phyloP scores from a whole-genome alignment of 2,113 vertebrate species.

The Callipepla squamata region DNA sequence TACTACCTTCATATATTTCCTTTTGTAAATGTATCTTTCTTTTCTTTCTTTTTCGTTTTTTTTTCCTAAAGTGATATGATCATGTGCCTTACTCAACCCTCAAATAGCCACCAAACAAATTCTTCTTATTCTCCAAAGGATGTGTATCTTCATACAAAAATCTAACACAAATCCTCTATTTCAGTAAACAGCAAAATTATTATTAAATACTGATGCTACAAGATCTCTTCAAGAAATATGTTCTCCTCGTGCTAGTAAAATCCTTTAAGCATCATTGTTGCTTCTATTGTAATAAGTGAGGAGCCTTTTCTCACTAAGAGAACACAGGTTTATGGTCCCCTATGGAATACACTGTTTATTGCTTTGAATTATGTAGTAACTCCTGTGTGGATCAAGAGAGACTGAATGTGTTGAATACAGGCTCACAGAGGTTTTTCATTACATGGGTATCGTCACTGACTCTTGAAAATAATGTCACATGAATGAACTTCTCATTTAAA shows the following conservation, averaged over 20 bases:
- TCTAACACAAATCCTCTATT: background rate
- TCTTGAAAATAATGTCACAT: background rate
- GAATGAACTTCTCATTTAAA: background rate
- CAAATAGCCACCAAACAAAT: background rate
- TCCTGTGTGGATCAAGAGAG: background rate
- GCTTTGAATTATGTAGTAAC: background rate
- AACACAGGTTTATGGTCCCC: background rate
- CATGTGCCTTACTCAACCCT: background rate
- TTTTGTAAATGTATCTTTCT: background rate
- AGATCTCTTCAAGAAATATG: background rate
- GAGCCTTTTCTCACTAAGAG: background rate
- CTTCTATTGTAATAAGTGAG: background rate
- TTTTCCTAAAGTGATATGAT: background rate
- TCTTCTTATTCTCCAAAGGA: background rate
- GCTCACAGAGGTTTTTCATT: background rate
- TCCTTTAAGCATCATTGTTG: background rate
- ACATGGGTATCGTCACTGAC: background rate
- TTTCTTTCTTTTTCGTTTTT: fast-evolving
- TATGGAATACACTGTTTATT: background rate
- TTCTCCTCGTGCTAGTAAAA: background rate
- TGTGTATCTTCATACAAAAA: background rate
- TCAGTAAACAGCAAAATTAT: background rate
- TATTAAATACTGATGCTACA: background rate
- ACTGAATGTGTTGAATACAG: background rate
- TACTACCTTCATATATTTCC: background rate